Percentiles rank a stretch among this genome's conserved stretches.
These are phyloP conservation scores for Choristoneura fumiferana DNA, from an alignment of 1,140 invertebrate species.

Conservation along the genomic window DNA sequence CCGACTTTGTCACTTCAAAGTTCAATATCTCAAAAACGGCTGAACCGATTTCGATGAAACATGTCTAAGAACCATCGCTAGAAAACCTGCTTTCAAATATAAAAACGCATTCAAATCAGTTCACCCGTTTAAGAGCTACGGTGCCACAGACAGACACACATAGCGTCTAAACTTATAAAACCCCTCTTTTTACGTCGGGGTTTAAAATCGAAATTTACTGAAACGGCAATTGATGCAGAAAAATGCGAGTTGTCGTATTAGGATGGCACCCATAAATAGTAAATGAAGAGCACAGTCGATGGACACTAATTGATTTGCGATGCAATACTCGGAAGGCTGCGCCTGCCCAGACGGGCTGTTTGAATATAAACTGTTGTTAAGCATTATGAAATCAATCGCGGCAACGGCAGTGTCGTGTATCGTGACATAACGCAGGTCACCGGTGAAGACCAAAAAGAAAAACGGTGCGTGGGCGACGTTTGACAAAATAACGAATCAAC, in stretches of 20 bases:
- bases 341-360: background rate
- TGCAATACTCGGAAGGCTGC: constrained; percentile 22
- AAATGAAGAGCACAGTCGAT: background rate
- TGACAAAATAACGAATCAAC: constrained; percentile 1
- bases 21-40: no score
- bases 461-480: constrained; percentile 13
- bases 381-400: constrained; percentile 41
- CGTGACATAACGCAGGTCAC: constrained; percentile 37
- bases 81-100: no score
- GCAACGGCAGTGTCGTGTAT: constrained; percentile 32
- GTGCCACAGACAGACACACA: no score
- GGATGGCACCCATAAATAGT: background rate
- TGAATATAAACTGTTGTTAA: constrained; percentile 39
- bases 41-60: no score
- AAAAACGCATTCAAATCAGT: no score
- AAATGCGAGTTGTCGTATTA: background rate
- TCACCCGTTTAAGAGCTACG: no score
- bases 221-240: background rate
- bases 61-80: no score
- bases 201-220: background rate
- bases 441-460: background rate
- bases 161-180: no score
- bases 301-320: constrained; percentile 40
- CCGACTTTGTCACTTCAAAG: no score
- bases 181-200: no score